Base-by-base conservation (phyloP, 2,888 invertebrate species). In the Eucera pruinosa region DNA sequence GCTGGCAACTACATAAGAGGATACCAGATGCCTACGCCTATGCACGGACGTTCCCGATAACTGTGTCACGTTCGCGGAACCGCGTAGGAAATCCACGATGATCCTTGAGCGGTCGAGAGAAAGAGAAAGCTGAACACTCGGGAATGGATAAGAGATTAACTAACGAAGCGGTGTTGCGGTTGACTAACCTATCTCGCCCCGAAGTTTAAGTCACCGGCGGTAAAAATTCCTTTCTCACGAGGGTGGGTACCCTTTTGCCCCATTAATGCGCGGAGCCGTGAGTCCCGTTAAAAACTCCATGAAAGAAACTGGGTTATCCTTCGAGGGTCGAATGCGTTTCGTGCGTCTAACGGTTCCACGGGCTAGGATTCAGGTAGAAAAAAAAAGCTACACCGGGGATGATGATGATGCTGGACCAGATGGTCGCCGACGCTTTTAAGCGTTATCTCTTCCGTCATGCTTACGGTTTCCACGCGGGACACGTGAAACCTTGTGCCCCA, bases 281-380 rank as follows among this genome's bases (percentile, higher is more conserved):
- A 52, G 78, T 84, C 61, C 82, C 84, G 83, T 85, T 81, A 85
- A 75, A n/a, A 72, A 66, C 62, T 57, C 58, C 23, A n/a, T 43
- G 58, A 47, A 55, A 54, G 78, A 85, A 87, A 88, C 86, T 87
- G 72, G 87, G 87, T 84, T 87, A 87, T 54, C 64, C 70, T 54
- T 18, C n/a, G 39, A 43, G 68, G 70, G 73, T 76, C 69, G 62
- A 36, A n/a, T 45, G 47, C n/a, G 78, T 61, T 50, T 65, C 81
- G 69, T 43, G n/a, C n/a, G 48, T 77, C 78, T 86, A 86, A 87
- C 86, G 87, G 87, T 57, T 5, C 11, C 69, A 74, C 39, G 20
- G 33, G 30, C 33, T 23, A 43, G 69, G 25, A 62, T 73, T 55
- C 83, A 81, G 86, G 85, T 86, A 84, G 43, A 25, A 3, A n/a